Evolutionary conservation across 2,888 invertebrate genomes (phyloP), one percentile per base, ranked within the genome.

Genomic region (Drosophila robusta): DNA sequence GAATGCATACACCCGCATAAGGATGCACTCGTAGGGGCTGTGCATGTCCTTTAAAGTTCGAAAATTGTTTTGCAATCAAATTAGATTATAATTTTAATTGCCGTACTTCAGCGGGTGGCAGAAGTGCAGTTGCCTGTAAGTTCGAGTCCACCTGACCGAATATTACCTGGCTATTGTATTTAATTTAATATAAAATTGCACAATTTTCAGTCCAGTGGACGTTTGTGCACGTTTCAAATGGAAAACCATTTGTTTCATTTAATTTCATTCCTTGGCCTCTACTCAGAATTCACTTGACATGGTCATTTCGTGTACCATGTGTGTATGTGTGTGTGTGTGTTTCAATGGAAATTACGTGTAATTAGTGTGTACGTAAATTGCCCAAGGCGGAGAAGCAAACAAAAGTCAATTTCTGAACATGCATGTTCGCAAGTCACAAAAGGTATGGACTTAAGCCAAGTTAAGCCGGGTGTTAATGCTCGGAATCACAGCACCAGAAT

Each of bases 41-140:
- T 61, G 64, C 65, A 47, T 68, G 76, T 78, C 78, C 67, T 72
- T 78, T 75, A 54, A 70, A 75, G 73, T 73, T 71, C 62, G 83
- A 76, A 77, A 85, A 85, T 85, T 67, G 88, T 85, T 85, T 85
- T 80, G 71, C 76, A 86, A 85, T 87, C 73, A 77, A 85, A 86
- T 87, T 87, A 85, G 71, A 80, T 56, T 77, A 61, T 70, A 87
- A 86, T 85, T 82, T 69, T 72, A 87, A 84, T 77, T 70, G 76
- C 75, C 42, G 55, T 62, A 67, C 72, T 70, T 67, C 61, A 72
- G 41, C 56, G 34, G 52, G 63, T 38, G 34, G 47, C 56, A 42
- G 66, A 66, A 52, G 38, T 75, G 38, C 38, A 54, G 54, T 50
- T 46, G 24, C 49, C 34, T 12, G 34, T 34, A 2, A 18, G 18